These are phyloP conservation scores for Morelia viridis DNA, from an alignment of 2,797 vertebrate genomes.

Conservation along the genomic window DNA sequence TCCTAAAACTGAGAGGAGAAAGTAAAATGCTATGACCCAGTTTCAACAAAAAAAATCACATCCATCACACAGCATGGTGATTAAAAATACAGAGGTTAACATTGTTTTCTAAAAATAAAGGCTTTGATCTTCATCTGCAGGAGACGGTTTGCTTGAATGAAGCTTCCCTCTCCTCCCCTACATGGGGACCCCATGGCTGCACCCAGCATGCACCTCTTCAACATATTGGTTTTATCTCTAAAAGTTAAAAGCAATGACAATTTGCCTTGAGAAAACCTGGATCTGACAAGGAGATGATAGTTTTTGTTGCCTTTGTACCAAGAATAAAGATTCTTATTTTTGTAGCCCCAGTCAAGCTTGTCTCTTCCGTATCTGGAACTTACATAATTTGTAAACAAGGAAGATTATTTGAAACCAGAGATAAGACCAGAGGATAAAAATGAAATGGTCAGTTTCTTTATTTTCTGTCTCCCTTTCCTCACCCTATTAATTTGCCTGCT, in stretches of 20 bases:
- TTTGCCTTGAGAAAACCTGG: slow-evolving; percentile 33
- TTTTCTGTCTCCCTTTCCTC: background rate
- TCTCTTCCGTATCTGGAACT: slow-evolving; percentile 16
- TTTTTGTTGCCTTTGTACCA: slow-evolving; percentile 5
- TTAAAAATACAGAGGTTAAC: slow-evolving; percentile 49
- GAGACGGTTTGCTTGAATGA: slow-evolving; percentile 20
- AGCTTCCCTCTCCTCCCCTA: slow-evolving; percentile 23
- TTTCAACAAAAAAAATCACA: slow-evolving; percentile 40
- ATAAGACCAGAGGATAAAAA: slow-evolving; percentile 26
- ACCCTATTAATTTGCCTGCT: slow-evolving; percentile 24
- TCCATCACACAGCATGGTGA: slow-evolving; percentile 33
- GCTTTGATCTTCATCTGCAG: slow-evolving; percentile 28
- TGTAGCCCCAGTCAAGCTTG: slow-evolving; percentile 21
- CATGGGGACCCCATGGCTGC: background rate
- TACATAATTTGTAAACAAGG: slow-evolving; percentile 15
- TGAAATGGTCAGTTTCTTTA: background rate
- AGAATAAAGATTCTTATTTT: slow-evolving; percentile 23
- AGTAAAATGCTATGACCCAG: slow-evolving; percentile 55
- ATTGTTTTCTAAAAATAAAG: background rate
- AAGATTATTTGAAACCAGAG: slow-evolving; percentile 8
- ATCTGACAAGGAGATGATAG: slow-evolving; percentile 28
- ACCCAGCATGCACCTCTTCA: slow-evolving; percentile 32
- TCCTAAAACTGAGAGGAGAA: slow-evolving; percentile 43
- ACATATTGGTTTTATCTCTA: slow-evolving; percentile 40
- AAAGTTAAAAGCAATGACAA: slow-evolving; percentile 18